A percentile compares a stretch with the other conserved stretches of the same genome.
These are phyloP conservation scores for Leptinotarsa lineolata DNA, from an alignment of 1,140 invertebrate genomes.

Conservation along the genomic window DNA sequence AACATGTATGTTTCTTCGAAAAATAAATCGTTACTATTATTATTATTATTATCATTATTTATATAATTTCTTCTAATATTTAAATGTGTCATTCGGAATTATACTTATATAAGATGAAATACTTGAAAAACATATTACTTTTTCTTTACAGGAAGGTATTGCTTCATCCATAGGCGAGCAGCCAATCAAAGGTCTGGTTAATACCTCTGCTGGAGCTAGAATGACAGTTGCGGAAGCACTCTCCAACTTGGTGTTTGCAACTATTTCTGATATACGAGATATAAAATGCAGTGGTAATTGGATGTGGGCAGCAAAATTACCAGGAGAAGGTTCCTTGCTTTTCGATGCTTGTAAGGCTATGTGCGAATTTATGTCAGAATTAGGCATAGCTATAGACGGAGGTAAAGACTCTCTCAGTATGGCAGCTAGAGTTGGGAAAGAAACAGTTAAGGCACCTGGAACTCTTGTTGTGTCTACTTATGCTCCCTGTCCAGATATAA, in stretches of 20 bases:
- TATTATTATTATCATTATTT: too few relatives aligned
- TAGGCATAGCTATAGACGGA: constrained; percentile 94
- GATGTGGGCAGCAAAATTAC: constrained; percentile 98
- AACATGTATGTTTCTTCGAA: too few relatives aligned
- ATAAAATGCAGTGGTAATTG: constrained; percentile 98
- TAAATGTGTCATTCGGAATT: too few relatives aligned
- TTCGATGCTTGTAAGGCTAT: constrained; percentile 87
- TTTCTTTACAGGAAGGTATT: constrained; percentile 70
- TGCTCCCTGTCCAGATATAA: constrained; percentile 89
- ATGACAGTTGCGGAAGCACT: constrained; percentile 90
- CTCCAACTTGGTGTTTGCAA: constrained; percentile 95
- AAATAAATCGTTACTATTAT: too few relatives aligned
- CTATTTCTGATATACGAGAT: constrained; percentile 81
- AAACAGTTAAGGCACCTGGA: constrained; percentile 86
- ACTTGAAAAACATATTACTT: background rate
- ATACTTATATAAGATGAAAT: background rate
- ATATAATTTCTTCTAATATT: too few relatives aligned
- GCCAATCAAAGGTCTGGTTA: constrained; percentile 88
- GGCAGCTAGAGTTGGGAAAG: constrained; percentile 80
- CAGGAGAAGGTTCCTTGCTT: constrained; percentile 85
- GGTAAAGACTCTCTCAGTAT: constrained; percentile 98
- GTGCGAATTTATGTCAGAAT: constrained; percentile 80
- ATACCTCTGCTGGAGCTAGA: constrained; percentile 81
- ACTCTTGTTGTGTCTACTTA: constrained; percentile 94
- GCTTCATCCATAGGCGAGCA: constrained; percentile 96